Evolutionary conservation across 2,888 invertebrate genomes (phyloP), one percentile per base, ranked within the genome.

Genomic region (Encarsia formosa): DNA sequence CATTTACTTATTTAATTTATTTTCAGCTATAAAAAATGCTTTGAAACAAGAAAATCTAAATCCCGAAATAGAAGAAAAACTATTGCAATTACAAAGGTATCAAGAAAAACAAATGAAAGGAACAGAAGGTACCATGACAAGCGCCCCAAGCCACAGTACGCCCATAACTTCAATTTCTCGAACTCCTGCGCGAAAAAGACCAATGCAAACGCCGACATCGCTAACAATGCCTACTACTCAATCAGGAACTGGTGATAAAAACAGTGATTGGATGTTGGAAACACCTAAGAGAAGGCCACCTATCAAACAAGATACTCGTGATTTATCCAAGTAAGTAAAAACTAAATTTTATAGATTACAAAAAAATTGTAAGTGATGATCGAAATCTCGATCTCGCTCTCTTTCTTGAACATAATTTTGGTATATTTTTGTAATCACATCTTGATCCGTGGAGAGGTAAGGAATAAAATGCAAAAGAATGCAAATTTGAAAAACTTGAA

Each of bases 21-120:
- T 76, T 78, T 49, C 78, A 92, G 93, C 93, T 13, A 92, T 95
- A 63, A 87, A 89, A 74, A 91, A 89, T 73, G 93, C 92, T n/a
- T 76, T 95, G 55, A 89, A 89, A 74, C 90, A 91, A 75, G 91
- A 92, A 66, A 92, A 91, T 72, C 79, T 93, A 20, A 89, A 91
- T 71, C 93, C 93, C 1, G 93, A 93, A 75, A 90, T 94, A 59
- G 92, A 93, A 71, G 92, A 94, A 67, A 95, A 94, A 70, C 76
- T 95, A 42, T 77, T 93, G 35, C 91, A 91, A 64, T 79, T 93
- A 63, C 93, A 93, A 74, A 81, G 88, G 43, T 91, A 88, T 66
- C 90, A 90, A 67, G 90, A 90, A 70, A 84, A 85, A 61, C 83
- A 85, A 61, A 86, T 86, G 85, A 85, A 84, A 64, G 73, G 79